phyloP scores from a whole-genome alignment of 30 jellyfish, hydroid and myxozoan species.

The Euphysa ruthae region DNA sequence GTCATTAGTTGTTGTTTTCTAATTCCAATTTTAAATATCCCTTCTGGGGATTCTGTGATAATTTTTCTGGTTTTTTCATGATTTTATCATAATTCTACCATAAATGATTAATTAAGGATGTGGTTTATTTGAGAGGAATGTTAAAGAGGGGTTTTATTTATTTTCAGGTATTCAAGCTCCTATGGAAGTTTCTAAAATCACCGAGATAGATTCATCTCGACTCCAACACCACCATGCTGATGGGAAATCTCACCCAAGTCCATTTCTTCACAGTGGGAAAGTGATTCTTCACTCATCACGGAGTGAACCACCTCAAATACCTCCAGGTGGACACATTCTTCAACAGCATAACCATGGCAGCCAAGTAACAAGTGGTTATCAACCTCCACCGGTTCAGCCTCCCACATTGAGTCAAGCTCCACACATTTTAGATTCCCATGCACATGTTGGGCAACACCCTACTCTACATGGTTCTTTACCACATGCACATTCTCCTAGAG shows the following conservation, averaged over 20 bases:
- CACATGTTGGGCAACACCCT: conserved; percentile 13
- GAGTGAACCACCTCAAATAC: conserved; percentile 51
- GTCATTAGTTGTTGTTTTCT: no score
- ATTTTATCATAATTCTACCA: no score
- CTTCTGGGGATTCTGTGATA: no score
- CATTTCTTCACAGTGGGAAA: conserved; percentile 27
- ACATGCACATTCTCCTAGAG: conserved; percentile 35
- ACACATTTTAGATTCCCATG: conserved; percentile 27
- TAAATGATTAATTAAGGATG: no score
- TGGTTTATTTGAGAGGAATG: neutral
- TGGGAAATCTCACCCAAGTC: neutral
- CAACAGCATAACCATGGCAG: conserved; percentile 56
- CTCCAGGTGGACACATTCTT: conserved; percentile 45
- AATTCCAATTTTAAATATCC: no score
- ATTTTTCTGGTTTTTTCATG: no score
- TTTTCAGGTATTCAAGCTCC: conserved; percentile 90
- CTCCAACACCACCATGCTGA: neutral
- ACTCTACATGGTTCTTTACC: conserved; percentile 52
- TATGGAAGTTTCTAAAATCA: conserved; percentile 59
- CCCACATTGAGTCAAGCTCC: conserved; percentile 94
- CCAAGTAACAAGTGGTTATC: conserved; percentile 37
- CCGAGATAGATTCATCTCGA: conserved; percentile 36
- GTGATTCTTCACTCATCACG: neutral
- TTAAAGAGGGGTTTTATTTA: neutral
- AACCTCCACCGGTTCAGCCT: conserved; percentile 82